Conservation (phyloP, 2,888 invertebrate species). For the Campoplex capitator region DNA sequence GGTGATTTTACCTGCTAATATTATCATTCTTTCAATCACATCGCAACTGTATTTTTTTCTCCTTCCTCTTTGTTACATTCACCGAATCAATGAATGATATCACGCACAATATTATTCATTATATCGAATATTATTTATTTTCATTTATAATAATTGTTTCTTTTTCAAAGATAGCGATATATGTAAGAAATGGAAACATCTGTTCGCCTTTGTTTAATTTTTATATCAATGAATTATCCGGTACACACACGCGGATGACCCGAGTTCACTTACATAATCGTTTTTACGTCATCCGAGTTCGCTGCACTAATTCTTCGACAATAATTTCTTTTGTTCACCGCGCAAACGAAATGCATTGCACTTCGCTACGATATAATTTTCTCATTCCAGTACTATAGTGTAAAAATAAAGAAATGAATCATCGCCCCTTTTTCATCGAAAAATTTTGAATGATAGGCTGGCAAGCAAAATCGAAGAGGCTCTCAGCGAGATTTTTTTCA, state of each 20-base stretch:
- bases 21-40: not conserved
- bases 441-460: constrained; percentile 71
- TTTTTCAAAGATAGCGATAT: no score
- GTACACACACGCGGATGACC: no score
- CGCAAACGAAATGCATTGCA: no score
- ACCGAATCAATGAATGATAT: not conserved
- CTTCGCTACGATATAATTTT: not conserved
- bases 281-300: no score
- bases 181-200: no score
- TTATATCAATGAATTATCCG: no score
- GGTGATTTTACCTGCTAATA: not conserved
- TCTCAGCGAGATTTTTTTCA: constrained; percentile 77
- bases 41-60: not conserved
- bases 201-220: no score
- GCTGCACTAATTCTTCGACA: no score
- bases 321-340: no score
- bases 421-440: not conserved
- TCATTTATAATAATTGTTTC: not conserved
- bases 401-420: not conserved
- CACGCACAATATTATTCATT: not conserved
- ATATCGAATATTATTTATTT: not conserved
- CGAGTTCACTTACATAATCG: no score
- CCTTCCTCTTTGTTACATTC: not conserved
- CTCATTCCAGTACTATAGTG: not conserved
- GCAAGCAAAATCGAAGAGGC: constrained; percentile 74